phyloP scores from a whole-genome alignment of 2,113 vertebrate genomes.

The Aspidoscelis tigris region DNA sequence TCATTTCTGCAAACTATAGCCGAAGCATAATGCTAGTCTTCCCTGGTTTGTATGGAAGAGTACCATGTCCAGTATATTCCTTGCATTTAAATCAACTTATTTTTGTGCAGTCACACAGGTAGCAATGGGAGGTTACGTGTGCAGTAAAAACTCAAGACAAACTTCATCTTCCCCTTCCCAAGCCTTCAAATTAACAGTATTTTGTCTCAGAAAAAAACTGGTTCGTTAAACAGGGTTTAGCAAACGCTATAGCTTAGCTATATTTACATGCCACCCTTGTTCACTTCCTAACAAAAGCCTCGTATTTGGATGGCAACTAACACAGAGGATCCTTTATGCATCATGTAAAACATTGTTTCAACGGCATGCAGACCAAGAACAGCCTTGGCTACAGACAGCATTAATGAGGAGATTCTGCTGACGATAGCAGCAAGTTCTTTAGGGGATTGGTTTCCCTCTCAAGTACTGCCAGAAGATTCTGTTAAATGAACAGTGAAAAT shows the following conservation, averaged over 20 bases:
- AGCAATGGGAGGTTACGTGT: not conserved
- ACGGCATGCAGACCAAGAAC: slow-evolving; percentile 17
- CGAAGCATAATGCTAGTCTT: not conserved
- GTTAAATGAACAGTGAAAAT: slow-evolving; percentile 65
- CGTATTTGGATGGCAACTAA: slow-evolving; percentile 24
- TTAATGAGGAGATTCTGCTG: slow-evolving; percentile 45
- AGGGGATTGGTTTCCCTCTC: slow-evolving; percentile 61
- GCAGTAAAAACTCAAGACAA: not conserved
- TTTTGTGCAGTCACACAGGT: not conserved
- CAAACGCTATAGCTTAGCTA: slow-evolving; percentile 27
- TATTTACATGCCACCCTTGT: slow-evolving; percentile 33
- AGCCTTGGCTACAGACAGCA: slow-evolving; percentile 8
- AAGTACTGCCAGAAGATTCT: slow-evolving; percentile 59
- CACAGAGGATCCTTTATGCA: slow-evolving; percentile 35
- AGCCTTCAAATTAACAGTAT: not conserved
- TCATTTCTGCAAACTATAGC: not conserved
- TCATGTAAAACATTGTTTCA: slow-evolving; percentile 35
- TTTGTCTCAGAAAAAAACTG: slow-evolving; percentile 28
- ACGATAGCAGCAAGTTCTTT: slow-evolving; percentile 53
- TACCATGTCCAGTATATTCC: not conserved
- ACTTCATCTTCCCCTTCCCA: not conserved
- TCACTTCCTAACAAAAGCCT: slow-evolving; percentile 39
- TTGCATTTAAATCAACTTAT: not conserved
- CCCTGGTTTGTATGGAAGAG: not conserved
- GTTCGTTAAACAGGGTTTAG: slow-evolving; percentile 16